These are phyloP conservation scores for Steinernema khuongi DNA, from an alignment of 1,140 invertebrate genomes.

Conservation along the genomic window DNA sequence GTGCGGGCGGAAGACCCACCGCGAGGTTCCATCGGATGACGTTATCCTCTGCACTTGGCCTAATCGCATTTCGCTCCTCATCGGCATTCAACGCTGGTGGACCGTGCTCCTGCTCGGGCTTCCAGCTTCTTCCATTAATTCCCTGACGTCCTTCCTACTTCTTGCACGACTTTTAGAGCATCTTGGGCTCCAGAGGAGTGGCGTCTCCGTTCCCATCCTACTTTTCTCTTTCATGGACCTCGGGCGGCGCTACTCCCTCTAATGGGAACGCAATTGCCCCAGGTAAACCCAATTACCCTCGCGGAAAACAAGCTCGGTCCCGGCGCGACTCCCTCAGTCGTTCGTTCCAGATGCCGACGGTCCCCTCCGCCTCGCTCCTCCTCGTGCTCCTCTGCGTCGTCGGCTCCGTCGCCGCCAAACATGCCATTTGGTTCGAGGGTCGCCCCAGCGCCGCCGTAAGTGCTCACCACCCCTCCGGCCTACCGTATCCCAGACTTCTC, in stretches of 20 bases:
- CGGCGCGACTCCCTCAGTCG: not conserved
- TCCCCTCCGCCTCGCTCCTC: not conserved
- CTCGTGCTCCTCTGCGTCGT: not conserved
- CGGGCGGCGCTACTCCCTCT: not conserved
- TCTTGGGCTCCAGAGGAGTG: too few relatives aligned
- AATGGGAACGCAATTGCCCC: not conserved
- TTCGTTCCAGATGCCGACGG: not conserved
- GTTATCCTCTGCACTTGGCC: too few relatives aligned
- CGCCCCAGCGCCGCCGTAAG: not conserved
- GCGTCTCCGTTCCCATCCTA: too few relatives aligned
- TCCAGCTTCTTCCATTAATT: too few relatives aligned
- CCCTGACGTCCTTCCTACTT: too few relatives aligned
- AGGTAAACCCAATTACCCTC: not conserved
- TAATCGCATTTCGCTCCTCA: too few relatives aligned
- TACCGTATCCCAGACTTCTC: not conserved
- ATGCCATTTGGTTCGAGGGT: not conserved
- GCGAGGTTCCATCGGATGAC: too few relatives aligned
- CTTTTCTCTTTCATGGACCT: not conserved
- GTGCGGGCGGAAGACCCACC: too few relatives aligned
- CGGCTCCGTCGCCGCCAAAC: not conserved
- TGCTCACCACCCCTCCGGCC: not conserved
- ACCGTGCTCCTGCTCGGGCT: too few relatives aligned
- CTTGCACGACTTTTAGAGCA: too few relatives aligned
- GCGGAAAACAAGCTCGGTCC: not conserved
- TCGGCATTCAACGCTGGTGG: too few relatives aligned